phyloP scores from a whole-genome alignment of 2,797 vertebrate species.

The Lophotriccus pileatus region DNA sequence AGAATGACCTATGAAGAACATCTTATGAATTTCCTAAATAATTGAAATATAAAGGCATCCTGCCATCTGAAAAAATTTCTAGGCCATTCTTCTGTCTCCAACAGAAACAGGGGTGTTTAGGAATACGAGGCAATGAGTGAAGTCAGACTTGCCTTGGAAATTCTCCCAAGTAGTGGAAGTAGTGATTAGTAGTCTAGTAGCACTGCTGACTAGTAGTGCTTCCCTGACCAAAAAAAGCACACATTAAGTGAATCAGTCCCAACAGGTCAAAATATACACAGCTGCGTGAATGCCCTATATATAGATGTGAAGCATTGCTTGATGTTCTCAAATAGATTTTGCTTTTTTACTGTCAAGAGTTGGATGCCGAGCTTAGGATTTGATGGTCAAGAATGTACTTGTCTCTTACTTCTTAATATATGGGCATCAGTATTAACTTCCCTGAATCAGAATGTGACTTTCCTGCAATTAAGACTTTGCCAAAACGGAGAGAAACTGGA shows the following conservation, averaged over 20 bases:
- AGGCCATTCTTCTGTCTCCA: not conserved
- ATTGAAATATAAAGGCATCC: not conserved
- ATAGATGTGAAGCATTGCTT: not conserved
- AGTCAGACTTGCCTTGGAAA: not conserved
- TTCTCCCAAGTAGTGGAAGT: not conserved
- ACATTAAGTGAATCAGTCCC: not conserved
- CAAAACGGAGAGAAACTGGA: not conserved
- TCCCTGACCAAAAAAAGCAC: not conserved
- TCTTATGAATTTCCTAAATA: not conserved
- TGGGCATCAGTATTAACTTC: not conserved
- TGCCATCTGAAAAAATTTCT: not conserved
- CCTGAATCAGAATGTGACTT: not conserved
- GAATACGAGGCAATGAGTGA: not conserved
- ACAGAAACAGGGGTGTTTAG: not conserved
- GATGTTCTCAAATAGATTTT: not conserved
- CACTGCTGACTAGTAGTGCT: not conserved
- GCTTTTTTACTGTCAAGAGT: not conserved
- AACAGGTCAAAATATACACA: not conserved
- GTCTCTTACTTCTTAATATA: not conserved
- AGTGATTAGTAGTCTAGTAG: too few relatives aligned
- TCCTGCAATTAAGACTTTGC: not conserved
- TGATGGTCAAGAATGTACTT: not conserved
- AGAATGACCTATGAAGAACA: not conserved
- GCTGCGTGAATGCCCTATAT: not conserved
- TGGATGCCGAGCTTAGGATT: not conserved